Percentiles rank a stretch among this genome's conserved stretches.
Conservation (phyloP, 2,113 vertebrate species). For the Psilopsiagon aurifrons region DNA sequence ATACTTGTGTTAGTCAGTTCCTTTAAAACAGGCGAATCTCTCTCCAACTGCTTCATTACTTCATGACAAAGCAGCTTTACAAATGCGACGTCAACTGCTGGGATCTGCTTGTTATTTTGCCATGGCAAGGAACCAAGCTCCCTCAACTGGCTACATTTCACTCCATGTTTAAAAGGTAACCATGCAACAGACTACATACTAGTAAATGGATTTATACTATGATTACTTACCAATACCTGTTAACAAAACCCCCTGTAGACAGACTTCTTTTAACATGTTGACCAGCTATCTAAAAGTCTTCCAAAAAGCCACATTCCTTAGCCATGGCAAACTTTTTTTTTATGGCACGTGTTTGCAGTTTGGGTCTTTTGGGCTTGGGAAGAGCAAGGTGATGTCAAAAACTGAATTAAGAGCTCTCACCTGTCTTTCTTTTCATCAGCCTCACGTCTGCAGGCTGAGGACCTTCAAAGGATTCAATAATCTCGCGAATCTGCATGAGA, state of each 20-base stretch:
- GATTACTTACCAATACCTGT: constrained; percentile 79
- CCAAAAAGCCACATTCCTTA: constrained; percentile 83
- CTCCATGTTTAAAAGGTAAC: constrained; percentile 78
- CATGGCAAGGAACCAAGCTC: constrained; percentile 92
- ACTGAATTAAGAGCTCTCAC: constrained; percentile 84
- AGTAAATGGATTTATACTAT: constrained; percentile 70
- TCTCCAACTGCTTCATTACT: constrained; percentile 98
- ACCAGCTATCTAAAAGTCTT: constrained; percentile 77
- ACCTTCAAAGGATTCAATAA: constrained; percentile 94
- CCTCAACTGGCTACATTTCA: constrained; percentile 74
- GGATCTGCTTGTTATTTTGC: constrained; percentile 88
- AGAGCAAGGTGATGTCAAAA: constrained; percentile 76
- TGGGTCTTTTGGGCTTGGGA: constrained; percentile 84
- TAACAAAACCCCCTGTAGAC: constrained; percentile 70
- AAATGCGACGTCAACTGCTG: constrained; percentile 85
- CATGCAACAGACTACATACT: constrained; percentile 80
- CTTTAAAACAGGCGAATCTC: constrained; percentile 99
- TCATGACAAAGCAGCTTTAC: constrained; percentile 89
- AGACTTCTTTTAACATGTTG: constrained; percentile 72
- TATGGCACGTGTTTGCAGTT: constrained; percentile 83
- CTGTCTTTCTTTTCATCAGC: constrained; percentile 99
- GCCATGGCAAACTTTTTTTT: constrained; percentile 90
- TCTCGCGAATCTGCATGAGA: constrained; percentile 85
- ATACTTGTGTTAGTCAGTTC: constrained; percentile 99
- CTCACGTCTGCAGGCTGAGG: constrained; percentile 96